Evolutionary conservation across 2,113 vertebrate species (phyloP), one percentile per base, ranked within the genome.

Genomic region (Crotophaga sulcirostris): DNA sequence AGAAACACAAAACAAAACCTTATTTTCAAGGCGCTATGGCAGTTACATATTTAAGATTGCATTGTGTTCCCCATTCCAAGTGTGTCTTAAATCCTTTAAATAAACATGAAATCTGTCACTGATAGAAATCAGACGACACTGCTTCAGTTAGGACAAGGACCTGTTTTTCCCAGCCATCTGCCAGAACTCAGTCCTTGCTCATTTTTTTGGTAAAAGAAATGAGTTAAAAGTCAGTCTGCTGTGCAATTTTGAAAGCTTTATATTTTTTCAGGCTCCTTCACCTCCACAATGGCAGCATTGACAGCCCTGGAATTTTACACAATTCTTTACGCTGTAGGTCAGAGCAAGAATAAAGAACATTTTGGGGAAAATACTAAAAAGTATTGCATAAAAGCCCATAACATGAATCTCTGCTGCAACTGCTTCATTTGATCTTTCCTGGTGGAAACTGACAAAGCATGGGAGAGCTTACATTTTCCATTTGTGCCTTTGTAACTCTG

Each of bases 391-490:
- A 73, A 90, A 92, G 25, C 36, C 63, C 13, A 3, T 38, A 69
- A 52, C 4, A 5, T 56, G 47, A 58, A 67, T 74, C 33, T 93
- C 19, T 66, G 34, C 83, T 89, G 23, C 40, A 76, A 83, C 29
- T 51, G 66, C 40, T 49, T 49, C 23, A 79, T 94, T 96, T 84
- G 72, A 78, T 89, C 70, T 75, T 82, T 94, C 56, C 52, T 94
- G 56, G 67, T 87, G 67, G 85, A 95, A 90, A 89, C 60, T 92
- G 89, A 90, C 24, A 12, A 95, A 85, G 68, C 79, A 86, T 0
- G 3, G 70, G 21, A 55, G 47, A 93, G n/a, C 84, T 85, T 92
- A 78, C 63, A 74, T 91, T 95, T 97, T 93, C 90, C 78, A 87
- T 69, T 7, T 44, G n/a, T 68, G 76, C 62, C 49, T 85, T 56